Base-by-base conservation (phyloP, 2,113 vertebrate species). In the Crotalus tigris region DNA sequence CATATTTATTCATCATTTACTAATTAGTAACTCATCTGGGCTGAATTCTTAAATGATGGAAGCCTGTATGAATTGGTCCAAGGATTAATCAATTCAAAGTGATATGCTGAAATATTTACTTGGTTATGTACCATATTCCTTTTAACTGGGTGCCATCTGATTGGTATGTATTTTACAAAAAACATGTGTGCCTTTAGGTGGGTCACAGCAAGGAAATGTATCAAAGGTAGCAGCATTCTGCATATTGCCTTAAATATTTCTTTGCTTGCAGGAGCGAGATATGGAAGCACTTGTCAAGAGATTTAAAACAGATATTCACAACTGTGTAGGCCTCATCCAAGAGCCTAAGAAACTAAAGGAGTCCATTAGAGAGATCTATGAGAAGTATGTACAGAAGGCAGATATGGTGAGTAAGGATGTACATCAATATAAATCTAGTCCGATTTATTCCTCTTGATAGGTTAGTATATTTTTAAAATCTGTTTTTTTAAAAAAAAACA, bases 261-360 rank as follows among this genome's bases (percentile, higher is more conserved):
- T 89, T 61, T 95, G 26, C 1, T 91, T 96, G 29, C 97, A 99
- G 99, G 98, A 98, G 85, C 97, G 97, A 88, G 95, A 98, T 91
- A 92, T 98, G 94, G 98, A 98, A 96, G 96, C 97, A 0, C 51
- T 98, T 89, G 97, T 99, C 81, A 98, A 97, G 61, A 96, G 98
- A 91, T 98, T 99, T 93, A 98, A 98, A 96, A 97, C 97, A 17
- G 99, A 99, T 94, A 98, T 99, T 90, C 97, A 99, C 94, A 96
- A 96, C 89, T 99, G 98, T 0, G 97, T 98, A 7, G 95, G 97
- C 2, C 97, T 98, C 92, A 98, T 99, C 96, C 98, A 99, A 53
- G 98, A 99, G 1, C 98, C 98, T 0, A 98, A 92, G 94, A 98
- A 97, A 91, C 96, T 99, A 86, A 99, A 99, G 95, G 96, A 98